These are phyloP conservation scores for Tetraneura akinire DNA, from an alignment of 1,140 invertebrate genomes.

Conservation along the genomic window DNA sequence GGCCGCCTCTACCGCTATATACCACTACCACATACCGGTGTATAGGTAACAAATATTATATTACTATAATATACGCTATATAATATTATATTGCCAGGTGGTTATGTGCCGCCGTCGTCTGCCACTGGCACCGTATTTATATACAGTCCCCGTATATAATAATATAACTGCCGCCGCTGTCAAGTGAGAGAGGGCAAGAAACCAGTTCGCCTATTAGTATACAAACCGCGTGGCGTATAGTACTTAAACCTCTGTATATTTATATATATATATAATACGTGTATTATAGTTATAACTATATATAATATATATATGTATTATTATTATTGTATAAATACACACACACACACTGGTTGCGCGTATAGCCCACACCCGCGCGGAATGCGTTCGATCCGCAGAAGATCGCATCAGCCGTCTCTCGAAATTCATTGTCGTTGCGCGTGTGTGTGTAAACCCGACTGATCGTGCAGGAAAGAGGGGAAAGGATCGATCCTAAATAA, in stretches of 20 bases:
- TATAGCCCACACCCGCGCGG: too few species aligned
- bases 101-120: not conserved
- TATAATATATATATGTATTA: too few species aligned
- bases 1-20: not conserved
- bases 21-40: not conserved
- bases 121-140: not conserved
- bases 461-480: too few species aligned
- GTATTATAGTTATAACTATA: too few species aligned
- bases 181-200: slow-evolving; percentile 21
- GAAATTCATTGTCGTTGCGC: too few species aligned
- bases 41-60: not conserved
- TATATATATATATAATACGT: too few species aligned
- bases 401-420: too few species aligned
- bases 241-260: not conserved
- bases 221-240: not conserved
- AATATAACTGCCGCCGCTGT: not conserved
- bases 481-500: too few species aligned
- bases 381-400: too few species aligned
- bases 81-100: slow-evolving; percentile 26
- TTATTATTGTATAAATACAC: not conserved
- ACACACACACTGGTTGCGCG: not conserved
- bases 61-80: too few species aligned
- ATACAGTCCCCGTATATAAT: too few species aligned
- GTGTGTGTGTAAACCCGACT: not conserved
- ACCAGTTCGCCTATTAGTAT: slow-evolving; percentile 44